Evolutionary conservation across 2,888 invertebrate genomes (phyloP).

Genomic region (Hedychridium roseum): DNA sequence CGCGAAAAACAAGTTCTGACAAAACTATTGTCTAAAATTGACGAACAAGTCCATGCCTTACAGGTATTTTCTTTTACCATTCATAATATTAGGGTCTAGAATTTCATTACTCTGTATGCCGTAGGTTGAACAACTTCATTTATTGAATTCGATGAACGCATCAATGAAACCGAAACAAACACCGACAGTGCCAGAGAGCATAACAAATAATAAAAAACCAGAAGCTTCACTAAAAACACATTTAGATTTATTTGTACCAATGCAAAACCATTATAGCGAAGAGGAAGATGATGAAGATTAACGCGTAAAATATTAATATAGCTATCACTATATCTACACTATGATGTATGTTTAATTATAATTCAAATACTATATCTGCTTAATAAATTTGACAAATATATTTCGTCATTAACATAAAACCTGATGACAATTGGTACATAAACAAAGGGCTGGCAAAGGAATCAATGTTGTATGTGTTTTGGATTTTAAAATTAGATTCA

Average conservation of each 20-base stretch:
- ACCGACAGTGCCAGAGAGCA: no score
- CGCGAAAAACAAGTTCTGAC: slow-evolving; percentile 47
- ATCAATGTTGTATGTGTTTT: no score
- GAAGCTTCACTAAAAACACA: slow-evolving; percentile 14
- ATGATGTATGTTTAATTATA: no score
- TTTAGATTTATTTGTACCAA: slow-evolving; percentile 25
- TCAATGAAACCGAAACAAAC: background rate
- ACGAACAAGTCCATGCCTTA: slow-evolving; percentile 51
- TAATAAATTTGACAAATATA: no score
- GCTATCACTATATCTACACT: no score
- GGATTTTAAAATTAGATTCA: no score
- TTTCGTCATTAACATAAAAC: no score
- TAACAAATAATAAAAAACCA: background rate
- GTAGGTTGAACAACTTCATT: slow-evolving; percentile 55
- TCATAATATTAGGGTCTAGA: background rate
- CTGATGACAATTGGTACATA: no score
- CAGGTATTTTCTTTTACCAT: slow-evolving; percentile 39
- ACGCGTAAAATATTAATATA: slow-evolving; percentile 13
- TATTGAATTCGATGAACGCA: slow-evolving; percentile 38
- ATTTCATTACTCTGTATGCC: slow-evolving; percentile 10
- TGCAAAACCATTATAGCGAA: slow-evolving; percentile 10
- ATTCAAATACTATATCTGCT: no score
- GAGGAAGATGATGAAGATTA: slow-evolving; percentile 38
- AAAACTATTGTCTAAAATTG: slow-evolving; percentile 43
- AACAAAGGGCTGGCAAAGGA: no score